Base-by-base conservation (phyloP, 2,888 invertebrate species). In the Strigamia crassipes region DNA sequence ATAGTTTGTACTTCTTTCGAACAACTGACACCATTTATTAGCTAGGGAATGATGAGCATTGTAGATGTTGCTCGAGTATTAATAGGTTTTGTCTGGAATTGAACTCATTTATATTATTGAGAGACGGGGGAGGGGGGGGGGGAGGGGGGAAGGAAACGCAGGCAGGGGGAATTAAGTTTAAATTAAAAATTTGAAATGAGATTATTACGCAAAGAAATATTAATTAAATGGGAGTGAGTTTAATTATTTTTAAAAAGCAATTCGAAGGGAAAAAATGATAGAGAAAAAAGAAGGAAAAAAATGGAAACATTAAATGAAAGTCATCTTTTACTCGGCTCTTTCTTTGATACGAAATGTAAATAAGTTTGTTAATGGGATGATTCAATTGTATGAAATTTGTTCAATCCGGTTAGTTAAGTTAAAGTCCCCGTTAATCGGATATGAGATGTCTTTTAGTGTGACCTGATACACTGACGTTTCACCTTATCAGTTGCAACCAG, bases 401-500 rank as follows among this genome's bases (percentile, higher is more conserved):
- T 5, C 66, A 66, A 66, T 66, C 23, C 66, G 27, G 66, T 66
- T 66, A 66, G 66, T 23, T 66, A 31, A 66, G 66, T 66, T 66
- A 27, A 46, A 66, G 66, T 66, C 66, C 23, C 9, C 23, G 66
- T 66, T 66, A 66, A 66, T 66, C 66, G 66, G 66, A 66, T 66
- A 66, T 8, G 23, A 23, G 66, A 27, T 66, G 66, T 66, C 66
- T 66, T 66, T 23, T 23, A 27, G 66, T 66, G 27, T 66, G 66
- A 66, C 66, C 27, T 66, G 66, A 66, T 66, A 66, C 66, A 66
- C 66, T 27, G 66, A 66, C 23, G 66, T 27, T 27, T 66, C 66
- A 66, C 66, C 66, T 66, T 66, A 66, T 66, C 66, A 66, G 66
- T 66, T 5, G 66, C 66, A 27, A 66, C 66, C 66, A 66, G 66